Percentiles rank a stretch among this genome's conserved stretches.
Conservation (phyloP, 37 sponge, comb jelly and placozoan species). For the Spongia lamella region DNA sequence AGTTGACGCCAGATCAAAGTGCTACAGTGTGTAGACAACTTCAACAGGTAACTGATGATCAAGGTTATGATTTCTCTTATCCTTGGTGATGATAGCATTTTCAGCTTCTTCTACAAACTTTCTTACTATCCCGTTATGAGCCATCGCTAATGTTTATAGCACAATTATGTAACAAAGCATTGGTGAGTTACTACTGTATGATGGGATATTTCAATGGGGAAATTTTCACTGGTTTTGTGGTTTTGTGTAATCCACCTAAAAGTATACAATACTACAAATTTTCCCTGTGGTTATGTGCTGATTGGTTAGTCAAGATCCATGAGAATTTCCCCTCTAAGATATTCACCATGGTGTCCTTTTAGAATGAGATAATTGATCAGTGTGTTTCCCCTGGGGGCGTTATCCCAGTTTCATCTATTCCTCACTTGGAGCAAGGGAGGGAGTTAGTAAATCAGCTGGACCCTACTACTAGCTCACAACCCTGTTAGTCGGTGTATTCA, state of each 20-base stretch:
- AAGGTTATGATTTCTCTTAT: not conserved
- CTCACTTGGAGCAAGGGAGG: constrained; percentile 40
- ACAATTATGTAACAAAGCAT: constrained; percentile 59
- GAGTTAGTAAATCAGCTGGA: constrained; percentile 42
- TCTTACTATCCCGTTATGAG: constrained; percentile 70
- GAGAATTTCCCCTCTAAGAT: no score
- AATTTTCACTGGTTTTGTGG: no score
- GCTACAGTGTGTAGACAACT: constrained; percentile 44
- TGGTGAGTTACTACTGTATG: no score
- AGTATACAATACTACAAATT: no score
- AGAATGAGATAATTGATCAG: no score
- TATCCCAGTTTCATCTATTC: constrained; percentile 46
- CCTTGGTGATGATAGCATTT: constrained; percentile 39
- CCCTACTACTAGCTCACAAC: constrained; percentile 34
- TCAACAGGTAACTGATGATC: constrained; percentile 38
- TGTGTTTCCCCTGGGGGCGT: no score
- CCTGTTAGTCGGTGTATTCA: not conserved
- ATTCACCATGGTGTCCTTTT: no score
- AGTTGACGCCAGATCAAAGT: constrained; percentile 50
- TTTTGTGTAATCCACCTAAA: not conserved
- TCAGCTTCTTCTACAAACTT: constrained; percentile 78
- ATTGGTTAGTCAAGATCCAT: not conserved
- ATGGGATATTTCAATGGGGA: not conserved
- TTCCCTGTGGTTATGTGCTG: not conserved
- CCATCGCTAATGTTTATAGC: constrained; percentile 62